Conservation (phyloP, 2,113 vertebrate species). For the Telmatochromis sp. region DNA sequence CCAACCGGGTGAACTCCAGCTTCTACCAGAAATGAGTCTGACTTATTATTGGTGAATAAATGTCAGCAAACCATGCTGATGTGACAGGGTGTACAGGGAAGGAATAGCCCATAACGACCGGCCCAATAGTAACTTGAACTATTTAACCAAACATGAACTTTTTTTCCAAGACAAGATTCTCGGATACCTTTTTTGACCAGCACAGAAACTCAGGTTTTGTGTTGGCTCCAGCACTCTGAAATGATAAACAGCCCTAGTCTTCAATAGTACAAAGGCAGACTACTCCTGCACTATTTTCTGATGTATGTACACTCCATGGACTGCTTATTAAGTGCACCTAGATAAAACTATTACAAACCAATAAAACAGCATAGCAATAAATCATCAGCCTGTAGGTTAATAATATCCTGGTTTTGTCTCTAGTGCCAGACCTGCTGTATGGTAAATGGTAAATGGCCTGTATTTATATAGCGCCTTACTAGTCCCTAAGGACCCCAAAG, state of each 20-base stretch:
- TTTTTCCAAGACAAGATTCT: not conserved
- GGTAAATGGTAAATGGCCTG: too few relatives aligned
- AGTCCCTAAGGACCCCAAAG: too few relatives aligned
- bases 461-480: too few relatives aligned
- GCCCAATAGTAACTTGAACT: not conserved
- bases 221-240: not conserved
- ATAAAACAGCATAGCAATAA: not conserved
- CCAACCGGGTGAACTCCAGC: not conserved
- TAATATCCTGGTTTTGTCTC: not conserved
- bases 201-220: not conserved
- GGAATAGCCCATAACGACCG: not conserved
- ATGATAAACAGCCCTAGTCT: not conserved
- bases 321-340: not conserved
- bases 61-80: not conserved
- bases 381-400: not conserved
- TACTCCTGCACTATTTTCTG: not conserved
- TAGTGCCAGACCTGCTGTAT: not conserved
- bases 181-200: not conserved
- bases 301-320: not conserved
- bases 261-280: not conserved
- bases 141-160: not conserved
- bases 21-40: not conserved
- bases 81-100: not conserved
- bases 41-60: not conserved
- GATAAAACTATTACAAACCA: not conserved